Conservation (phyloP, 2,797 vertebrate species). For the Dromococcyx pavoninus region DNA sequence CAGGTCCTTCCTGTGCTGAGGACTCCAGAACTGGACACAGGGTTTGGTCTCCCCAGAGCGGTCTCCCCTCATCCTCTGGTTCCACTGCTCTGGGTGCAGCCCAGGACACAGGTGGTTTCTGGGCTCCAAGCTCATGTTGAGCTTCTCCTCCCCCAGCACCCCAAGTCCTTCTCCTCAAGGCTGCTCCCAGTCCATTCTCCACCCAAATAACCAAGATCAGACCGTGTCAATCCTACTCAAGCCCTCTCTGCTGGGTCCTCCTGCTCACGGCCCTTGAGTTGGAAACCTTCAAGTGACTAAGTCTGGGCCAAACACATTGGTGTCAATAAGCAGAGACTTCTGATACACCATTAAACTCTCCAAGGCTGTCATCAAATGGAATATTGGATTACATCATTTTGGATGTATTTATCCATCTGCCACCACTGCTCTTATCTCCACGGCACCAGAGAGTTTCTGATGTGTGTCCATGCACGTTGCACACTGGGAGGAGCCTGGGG, state of each 20-base stretch:
- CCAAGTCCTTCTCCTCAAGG: too few species aligned
- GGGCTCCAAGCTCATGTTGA: too few species aligned
- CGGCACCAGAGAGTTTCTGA: not conserved
- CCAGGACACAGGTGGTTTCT: too few species aligned
- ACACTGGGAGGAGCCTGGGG: not conserved
- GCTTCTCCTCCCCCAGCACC: too few species aligned
- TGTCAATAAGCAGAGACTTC: not conserved
- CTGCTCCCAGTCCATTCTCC: too few species aligned
- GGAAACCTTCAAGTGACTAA: not conserved
- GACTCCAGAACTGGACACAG: too few species aligned
- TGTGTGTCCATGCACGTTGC: not conserved
- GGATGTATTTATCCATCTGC: not conserved
- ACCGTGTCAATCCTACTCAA: not conserved
- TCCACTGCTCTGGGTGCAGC: too few species aligned
- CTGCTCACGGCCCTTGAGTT: not conserved
- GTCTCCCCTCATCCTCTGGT: too few species aligned
- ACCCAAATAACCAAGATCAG: not conserved
- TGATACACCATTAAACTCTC: not conserved
- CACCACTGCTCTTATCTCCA: not conserved
- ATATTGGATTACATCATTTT: not conserved
- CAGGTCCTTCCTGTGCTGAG: too few species aligned
- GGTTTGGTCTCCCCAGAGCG: too few species aligned
- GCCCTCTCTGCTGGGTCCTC: not conserved
- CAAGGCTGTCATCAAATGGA: not conserved
- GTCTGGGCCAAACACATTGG: rapidly evolving